phyloP scores from a whole-genome alignment of 2,888 invertebrate genomes.

The Phrixothrix hirtus region DNA sequence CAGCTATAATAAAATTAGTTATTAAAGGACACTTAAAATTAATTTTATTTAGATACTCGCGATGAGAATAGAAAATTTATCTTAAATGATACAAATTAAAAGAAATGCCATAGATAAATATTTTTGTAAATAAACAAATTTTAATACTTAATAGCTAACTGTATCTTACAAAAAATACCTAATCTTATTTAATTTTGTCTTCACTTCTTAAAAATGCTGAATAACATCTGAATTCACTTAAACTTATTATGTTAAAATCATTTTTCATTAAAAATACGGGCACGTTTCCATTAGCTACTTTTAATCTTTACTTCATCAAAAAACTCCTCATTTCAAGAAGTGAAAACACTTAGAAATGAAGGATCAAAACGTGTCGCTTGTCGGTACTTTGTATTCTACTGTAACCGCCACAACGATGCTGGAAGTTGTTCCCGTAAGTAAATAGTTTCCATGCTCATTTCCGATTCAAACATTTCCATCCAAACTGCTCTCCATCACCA shows the following conservation, averaged over 20 bases:
- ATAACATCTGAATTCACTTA: too few species aligned
- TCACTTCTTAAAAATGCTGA: too few species aligned
- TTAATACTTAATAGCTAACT: too few species aligned
- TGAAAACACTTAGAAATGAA: constrained; percentile 19
- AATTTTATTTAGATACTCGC: too few species aligned
- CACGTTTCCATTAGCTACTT: constrained; percentile 22
- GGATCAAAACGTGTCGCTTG: constrained; percentile 14
- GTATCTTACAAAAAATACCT: too few species aligned
- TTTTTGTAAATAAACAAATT: too few species aligned
- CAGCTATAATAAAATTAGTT: too few species aligned
- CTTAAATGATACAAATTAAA: too few species aligned
- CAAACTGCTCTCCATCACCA: constrained; percentile 17
- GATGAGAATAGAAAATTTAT: too few species aligned
- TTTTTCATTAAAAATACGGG: constrained; percentile 19
- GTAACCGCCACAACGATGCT: constrained; percentile 15
- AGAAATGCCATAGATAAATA: too few species aligned
- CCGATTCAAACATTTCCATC: constrained; percentile 25
- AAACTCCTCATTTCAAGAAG: constrained; percentile 22
- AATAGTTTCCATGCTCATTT: constrained; percentile 27
- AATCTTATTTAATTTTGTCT: too few species aligned
- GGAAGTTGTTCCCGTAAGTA: constrained; percentile 23
- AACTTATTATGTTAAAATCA: background rate
- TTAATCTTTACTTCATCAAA: constrained; percentile 14
- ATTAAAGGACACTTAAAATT: too few species aligned
- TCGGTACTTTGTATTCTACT: constrained; percentile 20